Evolutionary conservation across 2,113 vertebrate genomes (phyloP), one percentile per base, ranked within the genome.

Genomic region (Perca fluviatilis): DNA sequence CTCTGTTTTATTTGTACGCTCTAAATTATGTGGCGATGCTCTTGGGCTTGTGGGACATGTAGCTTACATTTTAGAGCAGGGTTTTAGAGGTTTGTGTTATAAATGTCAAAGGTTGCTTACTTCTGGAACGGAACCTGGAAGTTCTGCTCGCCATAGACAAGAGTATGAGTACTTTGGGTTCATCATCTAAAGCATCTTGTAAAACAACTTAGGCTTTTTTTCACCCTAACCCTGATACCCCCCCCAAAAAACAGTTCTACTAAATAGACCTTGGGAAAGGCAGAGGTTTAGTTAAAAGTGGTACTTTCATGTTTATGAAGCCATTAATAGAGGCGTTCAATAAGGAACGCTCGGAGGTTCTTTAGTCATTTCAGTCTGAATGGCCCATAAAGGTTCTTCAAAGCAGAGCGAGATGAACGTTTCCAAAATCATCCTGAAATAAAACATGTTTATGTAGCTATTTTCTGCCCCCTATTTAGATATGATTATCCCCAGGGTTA

Each of bases 391-490:
- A 25, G 13, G 9, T 21, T 75, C 71, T 47, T 53, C 21, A 74
- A 51, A 62, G 16, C 18, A 47, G 23, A 58, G 6, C 2, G 2
- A 21, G 53, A 43, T 2, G 6, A 33, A 49, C 4, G 18, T n/a
- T 33, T 33, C 25, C 19, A 33, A 74, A 74, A 51, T 36, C 58
- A 23, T n/a, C 30, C 72, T 62, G 33, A 57, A 58, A 64, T 68
- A 74, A 71, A 71, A 53, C 71, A 9, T 47, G 18, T 46, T 74
- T 14, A 2, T 69, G 51, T 8, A 15, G 16, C 36, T 54, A 49
- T 75, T 79, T 65, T 71, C n/a, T 53, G 51, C 15, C 21, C 46
- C 46, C 33, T 64, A 7, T 62, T 64, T 33, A 33, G 36, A 72
- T 5, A 63, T 9, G 27, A 77, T 62, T 43, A 56, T n/a, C 69